phyloP scores from a whole-genome alignment of 2,888 invertebrate genomes.

The Acanthopleura granulata region DNA sequence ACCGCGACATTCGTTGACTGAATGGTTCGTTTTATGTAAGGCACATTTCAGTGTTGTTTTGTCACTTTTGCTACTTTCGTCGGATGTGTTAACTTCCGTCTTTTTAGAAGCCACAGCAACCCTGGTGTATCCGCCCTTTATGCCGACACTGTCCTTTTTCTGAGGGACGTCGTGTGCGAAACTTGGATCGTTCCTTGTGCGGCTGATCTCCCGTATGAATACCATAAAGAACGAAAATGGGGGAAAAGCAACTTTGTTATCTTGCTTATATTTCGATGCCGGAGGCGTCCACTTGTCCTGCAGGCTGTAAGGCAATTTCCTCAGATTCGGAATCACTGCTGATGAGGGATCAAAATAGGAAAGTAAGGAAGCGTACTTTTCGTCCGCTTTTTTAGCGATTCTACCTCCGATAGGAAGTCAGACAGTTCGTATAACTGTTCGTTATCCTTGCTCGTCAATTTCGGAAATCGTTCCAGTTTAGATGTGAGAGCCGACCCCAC shows the following conservation, averaged over 20 bases:
- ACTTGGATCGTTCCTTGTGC: not conserved
- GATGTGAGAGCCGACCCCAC: slow-evolving; percentile 22
- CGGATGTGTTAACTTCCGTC: too few relatives aligned
- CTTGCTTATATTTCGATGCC: slow-evolving; percentile 1
- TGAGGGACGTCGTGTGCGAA: not conserved
- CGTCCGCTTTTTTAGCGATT: slow-evolving; percentile 5
- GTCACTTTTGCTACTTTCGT: not conserved
- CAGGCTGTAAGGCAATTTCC: not conserved
- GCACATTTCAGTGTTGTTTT: slow-evolving; percentile 15
- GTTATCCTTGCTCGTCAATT: slow-evolving; percentile 1
- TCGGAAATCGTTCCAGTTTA: slow-evolving; percentile 28
- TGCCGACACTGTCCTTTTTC: too few relatives aligned
- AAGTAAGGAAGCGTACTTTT: not conserved
- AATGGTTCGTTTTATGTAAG: slow-evolving; percentile 23
- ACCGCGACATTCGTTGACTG: slow-evolving; percentile 19
- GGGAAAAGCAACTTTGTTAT: slow-evolving; percentile 2
- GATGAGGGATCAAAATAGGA: not conserved
- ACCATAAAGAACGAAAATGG: not conserved
- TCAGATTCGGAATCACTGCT: slow-evolving; percentile 16
- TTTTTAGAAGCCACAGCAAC: too few relatives aligned
- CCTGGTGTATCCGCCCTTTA: too few relatives aligned
- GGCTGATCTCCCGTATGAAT: slow-evolving; percentile 12
- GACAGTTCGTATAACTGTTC: not conserved
- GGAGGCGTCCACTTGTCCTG: slow-evolving; percentile 18
- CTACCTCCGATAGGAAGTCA: slow-evolving; percentile 9